Base-by-base conservation (phyloP, 1,140 invertebrate species). In the Frieseomelitta varia region DNA sequence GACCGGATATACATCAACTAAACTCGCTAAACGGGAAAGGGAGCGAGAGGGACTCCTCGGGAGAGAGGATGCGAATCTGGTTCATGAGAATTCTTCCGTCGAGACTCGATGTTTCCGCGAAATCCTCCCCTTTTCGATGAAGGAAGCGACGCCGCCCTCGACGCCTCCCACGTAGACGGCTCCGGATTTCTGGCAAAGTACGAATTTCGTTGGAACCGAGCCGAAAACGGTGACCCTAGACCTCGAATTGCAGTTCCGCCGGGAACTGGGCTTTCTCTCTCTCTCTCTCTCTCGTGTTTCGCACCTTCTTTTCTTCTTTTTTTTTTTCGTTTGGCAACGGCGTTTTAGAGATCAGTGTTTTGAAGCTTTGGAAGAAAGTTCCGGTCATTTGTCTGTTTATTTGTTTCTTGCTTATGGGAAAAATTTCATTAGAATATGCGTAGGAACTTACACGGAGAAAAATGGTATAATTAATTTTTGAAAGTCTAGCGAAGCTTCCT, bases 121-220 rank as follows among this genome's bases (percentile, higher is more conserved):
- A 90, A 84, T 84, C 67, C 87, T 67, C 65, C 79, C 58, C 77
- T 77, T 71, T 74, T 51, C 76, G 85, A 82, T 78, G 87, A 51
- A 69, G 82, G 68, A 85, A 85, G 85, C 79, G 56, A 77, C 68
- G 76, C 51, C 56, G n/a, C 67, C 56, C 27, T 71, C 65, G 55
- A 86, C 78, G 39, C 81, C 87, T 86, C 85, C 87, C 87, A 89
- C 87, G 85, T 89, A 89, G 88, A 89, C 79, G 55, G 12, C 61
- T 15, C 8, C 76, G 61, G 47, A 89, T 88, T 81, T 79, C 84
- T 68, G 63, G 51, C 53, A 55, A 47, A 86, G 47, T 47, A 1
- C 27, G n/a, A 61, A 55, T 72, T 71, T 67, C 63, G n/a, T 68
- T 47, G 81, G 56, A 83, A 82, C 56, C 39, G 39, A 58, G 24